Evolutionary conservation across 2,113 vertebrate species (phyloP).

Genomic region (Heloderma charlesbogerti): DNA sequence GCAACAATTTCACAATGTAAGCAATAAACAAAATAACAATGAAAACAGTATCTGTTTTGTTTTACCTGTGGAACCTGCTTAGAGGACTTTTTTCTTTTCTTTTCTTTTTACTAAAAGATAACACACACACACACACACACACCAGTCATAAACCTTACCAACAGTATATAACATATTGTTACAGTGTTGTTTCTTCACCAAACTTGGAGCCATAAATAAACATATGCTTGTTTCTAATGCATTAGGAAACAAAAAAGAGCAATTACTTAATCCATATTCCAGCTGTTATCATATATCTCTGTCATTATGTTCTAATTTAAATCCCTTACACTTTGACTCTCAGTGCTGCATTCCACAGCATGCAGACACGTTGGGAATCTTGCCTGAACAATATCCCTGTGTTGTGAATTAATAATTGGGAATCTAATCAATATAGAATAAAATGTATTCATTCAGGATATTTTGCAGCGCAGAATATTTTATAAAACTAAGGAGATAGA

Average conservation of each 20-base stretch:
- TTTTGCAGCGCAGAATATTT: constrained; percentile 44
- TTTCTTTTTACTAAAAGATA: no score
- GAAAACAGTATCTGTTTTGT: neutral
- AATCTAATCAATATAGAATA: constrained; percentile 60
- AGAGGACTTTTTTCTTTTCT: no score
- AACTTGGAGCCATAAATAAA: neutral
- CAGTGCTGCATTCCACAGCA: constrained; percentile 49
- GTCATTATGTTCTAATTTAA: constrained; percentile 25
- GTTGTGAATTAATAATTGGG: constrained; percentile 51
- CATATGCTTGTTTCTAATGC: neutral
- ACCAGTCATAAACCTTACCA: neutral
- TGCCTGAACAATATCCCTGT: constrained; percentile 47
- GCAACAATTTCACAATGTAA: neutral
- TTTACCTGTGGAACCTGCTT: neutral
- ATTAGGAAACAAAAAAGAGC: neutral
- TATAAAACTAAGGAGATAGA: constrained; percentile 23
- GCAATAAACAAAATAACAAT: neutral
- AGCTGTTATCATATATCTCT: neutral
- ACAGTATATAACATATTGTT: neutral
- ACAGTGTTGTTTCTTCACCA: neutral
- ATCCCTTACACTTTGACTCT: constrained; percentile 28
- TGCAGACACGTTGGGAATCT: constrained; percentile 33
- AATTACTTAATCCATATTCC: constrained; percentile 12
- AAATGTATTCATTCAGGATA: constrained; percentile 29
- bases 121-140: no score